Conservation (phyloP, 1,140 invertebrate species). For the Aporrectodea caliginosa region DNA sequence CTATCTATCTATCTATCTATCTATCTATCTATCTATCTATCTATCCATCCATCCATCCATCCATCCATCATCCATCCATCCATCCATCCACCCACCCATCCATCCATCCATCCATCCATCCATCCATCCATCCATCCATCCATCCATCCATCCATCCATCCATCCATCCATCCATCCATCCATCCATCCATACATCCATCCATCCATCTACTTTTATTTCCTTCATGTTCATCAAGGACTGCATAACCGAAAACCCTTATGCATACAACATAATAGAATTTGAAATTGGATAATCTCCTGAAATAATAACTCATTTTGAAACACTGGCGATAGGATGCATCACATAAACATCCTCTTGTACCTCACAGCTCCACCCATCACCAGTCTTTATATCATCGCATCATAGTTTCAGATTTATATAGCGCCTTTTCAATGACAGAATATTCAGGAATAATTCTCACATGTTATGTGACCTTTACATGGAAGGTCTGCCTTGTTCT, state of each 20-base stretch:
- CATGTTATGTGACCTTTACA: too few relatives aligned
- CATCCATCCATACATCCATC: background rate
- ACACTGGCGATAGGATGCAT: background rate
- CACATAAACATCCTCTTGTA: too few relatives aligned
- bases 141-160: background rate
- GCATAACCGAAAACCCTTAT: background rate
- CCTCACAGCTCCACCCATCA: too few relatives aligned
- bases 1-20: constrained; percentile 3
- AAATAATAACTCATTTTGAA: background rate
- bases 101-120: background rate
- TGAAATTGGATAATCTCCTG: background rate
- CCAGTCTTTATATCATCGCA: too few relatives aligned
- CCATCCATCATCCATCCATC: background rate
- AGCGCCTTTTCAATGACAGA: too few relatives aligned
- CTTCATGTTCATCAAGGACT: background rate
- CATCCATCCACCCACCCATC: background rate
- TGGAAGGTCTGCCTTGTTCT: too few relatives aligned
- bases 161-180: background rate
- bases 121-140: background rate
- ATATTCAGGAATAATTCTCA: background rate
- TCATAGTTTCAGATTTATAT: too few relatives aligned
- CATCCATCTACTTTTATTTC: background rate
- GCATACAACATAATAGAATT: background rate
- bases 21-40: constrained; percentile 3
- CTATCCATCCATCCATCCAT: background rate